These are phyloP conservation scores for Anhinga rufa DNA, from an alignment of 2,113 vertebrate species.

Conservation along the genomic window DNA sequence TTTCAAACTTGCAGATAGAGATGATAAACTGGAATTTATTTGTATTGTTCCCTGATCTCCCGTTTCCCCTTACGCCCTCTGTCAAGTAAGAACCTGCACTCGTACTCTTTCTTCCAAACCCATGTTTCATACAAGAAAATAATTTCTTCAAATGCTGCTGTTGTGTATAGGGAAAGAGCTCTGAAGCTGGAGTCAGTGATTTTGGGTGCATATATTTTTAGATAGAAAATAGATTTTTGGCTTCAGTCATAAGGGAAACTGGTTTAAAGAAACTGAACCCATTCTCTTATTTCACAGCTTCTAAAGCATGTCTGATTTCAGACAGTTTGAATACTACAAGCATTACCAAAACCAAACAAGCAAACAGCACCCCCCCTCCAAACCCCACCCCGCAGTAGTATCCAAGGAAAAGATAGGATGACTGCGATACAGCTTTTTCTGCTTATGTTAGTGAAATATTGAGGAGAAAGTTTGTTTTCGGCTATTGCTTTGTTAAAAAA, in stretches of 20 bases:
- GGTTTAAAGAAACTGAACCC: background rate
- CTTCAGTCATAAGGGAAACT: background rate
- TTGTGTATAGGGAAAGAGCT: background rate
- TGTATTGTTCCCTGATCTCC: background rate
- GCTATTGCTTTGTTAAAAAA: background rate
- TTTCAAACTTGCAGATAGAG: background rate
- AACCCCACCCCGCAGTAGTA: background rate
- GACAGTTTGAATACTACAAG: background rate
- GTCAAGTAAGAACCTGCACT: background rate
- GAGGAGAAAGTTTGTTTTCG: background rate
- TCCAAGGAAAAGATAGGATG: background rate
- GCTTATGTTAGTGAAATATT: background rate
- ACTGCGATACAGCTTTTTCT: background rate
- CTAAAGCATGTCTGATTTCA: background rate
- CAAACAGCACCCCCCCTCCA: background rate
- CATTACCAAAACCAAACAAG: background rate
- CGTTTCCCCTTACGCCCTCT: background rate
- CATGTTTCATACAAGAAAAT: background rate
- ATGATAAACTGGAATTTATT: background rate
- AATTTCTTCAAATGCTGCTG: background rate
- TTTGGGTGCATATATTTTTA: background rate
- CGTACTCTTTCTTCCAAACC: background rate
- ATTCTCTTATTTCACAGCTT: background rate
- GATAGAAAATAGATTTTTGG: background rate
- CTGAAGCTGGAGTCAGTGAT: background rate